Percentiles rank a stretch among this genome's conserved stretches.
Evolutionary conservation across 2,888 invertebrate species (phyloP).

Genomic region (Agrilus mali): DNA sequence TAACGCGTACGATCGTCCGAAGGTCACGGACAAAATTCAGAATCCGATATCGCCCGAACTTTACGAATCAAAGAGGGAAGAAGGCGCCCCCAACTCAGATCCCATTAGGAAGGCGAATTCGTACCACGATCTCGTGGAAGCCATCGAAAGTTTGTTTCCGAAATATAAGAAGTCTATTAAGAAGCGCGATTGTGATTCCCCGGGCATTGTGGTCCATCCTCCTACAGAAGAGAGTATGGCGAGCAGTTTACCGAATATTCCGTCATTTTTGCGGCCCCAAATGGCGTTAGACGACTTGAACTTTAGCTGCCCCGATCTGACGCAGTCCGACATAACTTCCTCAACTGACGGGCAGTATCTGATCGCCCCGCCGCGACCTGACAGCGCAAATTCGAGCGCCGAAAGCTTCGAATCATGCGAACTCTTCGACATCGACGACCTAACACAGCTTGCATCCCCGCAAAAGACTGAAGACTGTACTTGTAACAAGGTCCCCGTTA

Average conservation of each 20-base stretch:
- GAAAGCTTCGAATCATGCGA: slow-evolving; percentile 13
- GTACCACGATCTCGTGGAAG: slow-evolving; percentile 28
- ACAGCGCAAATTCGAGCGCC: slow-evolving; percentile 5
- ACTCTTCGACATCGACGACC: background rate
- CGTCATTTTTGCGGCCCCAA: slow-evolving; percentile 8
- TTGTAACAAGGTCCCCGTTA: too few species aligned
- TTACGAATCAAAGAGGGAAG: too few species aligned
- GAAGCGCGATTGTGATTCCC: slow-evolving; percentile 9
- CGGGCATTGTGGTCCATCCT: slow-evolving; percentile 26
- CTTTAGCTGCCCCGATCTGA: slow-evolving; percentile 26
- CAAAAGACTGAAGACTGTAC: too few species aligned
- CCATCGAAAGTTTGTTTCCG: slow-evolving; percentile 29
- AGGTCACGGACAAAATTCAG: slow-evolving; percentile 7
- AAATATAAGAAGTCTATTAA: slow-evolving; percentile 10
- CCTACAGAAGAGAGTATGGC: slow-evolving; percentile 23
- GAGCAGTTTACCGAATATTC: slow-evolving; percentile 29
- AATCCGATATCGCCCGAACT: too few species aligned
- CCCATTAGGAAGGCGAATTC: slow-evolving; percentile 24
- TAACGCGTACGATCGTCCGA: slow-evolving; percentile 4
- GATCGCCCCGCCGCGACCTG: background rate
- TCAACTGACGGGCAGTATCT: background rate
- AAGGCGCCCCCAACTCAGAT: background rate
- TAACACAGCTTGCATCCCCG: too few species aligned
- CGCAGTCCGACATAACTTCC: background rate
- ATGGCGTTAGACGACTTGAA: slow-evolving; percentile 21